Evolutionary conservation across 2,888 invertebrate species (phyloP).

Genomic region (Xestia sexstrigata): DNA sequence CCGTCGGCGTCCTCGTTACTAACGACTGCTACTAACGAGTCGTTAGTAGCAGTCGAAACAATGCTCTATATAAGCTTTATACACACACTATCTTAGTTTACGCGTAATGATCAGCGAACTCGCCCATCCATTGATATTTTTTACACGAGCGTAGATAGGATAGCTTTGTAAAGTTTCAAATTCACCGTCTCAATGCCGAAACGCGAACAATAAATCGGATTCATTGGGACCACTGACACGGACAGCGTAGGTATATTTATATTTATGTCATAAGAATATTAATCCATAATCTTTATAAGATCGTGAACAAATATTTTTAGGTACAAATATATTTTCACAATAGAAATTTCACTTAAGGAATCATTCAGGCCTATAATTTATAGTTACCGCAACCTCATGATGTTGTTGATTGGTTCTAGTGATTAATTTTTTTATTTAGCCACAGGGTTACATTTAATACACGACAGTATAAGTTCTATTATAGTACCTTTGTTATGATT

Average conservation of each 20-base stretch:
- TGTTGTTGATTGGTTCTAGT: slow-evolving; percentile 44
- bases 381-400: slow-evolving; percentile 43
- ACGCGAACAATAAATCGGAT: slow-evolving; percentile 52
- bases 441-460: slow-evolving; percentile 39
- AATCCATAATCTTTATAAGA: slow-evolving; percentile 52
- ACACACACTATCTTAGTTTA: slow-evolving; percentile 59
- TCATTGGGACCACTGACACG: slow-evolving; percentile 69
- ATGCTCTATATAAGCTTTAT: slow-evolving; percentile 65
- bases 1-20: slow-evolving; percentile 24
- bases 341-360: slow-evolving; percentile 55
- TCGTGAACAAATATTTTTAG: slow-evolving; percentile 73
- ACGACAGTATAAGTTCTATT: slow-evolving; percentile 3
- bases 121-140: slow-evolving; percentile 79
- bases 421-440: slow-evolving; percentile 1
- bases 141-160: slow-evolving; percentile 86
- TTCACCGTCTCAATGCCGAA: slow-evolving; percentile 72
- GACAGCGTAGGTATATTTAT: slow-evolving; percentile 50
- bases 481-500: slow-evolving; percentile 23
- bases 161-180: slow-evolving; percentile 82
- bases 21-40: too few relatives aligned
- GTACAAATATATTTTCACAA: slow-evolving; percentile 76
- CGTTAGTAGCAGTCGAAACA: slow-evolving; percentile 37
- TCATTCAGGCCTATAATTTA: slow-evolving; percentile 63
- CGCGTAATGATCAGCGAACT: slow-evolving; percentile 68
- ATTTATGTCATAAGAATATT: slow-evolving; percentile 62